phyloP scores from a whole-genome alignment of 1,140 invertebrate genomes.

The Rhagoletis pomonella region DNA sequence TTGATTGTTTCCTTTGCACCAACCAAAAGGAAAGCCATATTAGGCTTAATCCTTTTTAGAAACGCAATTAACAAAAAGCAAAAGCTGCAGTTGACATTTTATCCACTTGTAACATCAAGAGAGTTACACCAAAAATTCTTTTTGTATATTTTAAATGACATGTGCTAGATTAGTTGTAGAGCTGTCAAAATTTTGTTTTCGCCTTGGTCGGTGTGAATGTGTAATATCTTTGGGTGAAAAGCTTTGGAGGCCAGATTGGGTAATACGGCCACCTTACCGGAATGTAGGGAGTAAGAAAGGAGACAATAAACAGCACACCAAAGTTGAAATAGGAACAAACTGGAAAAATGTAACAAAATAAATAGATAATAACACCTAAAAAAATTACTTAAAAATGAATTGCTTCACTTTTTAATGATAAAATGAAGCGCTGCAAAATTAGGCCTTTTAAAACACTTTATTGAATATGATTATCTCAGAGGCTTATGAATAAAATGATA shows the following conservation, averaged over 20 bases:
- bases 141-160: constrained; percentile 6
- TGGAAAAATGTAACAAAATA: too few species aligned
- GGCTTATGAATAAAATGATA: too few species aligned
- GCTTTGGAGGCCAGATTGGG: background rate
- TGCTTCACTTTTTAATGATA: too few species aligned
- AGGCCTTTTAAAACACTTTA: too few species aligned
- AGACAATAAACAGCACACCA: too few species aligned
- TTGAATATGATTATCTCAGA: too few species aligned
- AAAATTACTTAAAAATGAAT: too few species aligned
- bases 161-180: background rate
- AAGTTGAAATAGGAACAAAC: too few species aligned
- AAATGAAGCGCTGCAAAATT: too few species aligned
- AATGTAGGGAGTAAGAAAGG: too few species aligned
- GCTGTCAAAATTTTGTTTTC: background rate
- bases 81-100: background rate
- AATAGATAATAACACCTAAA: too few species aligned
- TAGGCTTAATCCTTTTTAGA: background rate
- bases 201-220: background rate
- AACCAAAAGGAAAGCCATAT: background rate
- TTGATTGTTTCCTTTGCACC: background rate
- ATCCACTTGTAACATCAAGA: background rate
- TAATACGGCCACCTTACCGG: too few species aligned
- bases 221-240: background rate
- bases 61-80: background rate
- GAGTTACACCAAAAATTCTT: constrained; percentile 4